These are phyloP conservation scores for Ifrita kowaldi DNA, from an alignment of 2,113 vertebrate genomes.

Conservation along the genomic window DNA sequence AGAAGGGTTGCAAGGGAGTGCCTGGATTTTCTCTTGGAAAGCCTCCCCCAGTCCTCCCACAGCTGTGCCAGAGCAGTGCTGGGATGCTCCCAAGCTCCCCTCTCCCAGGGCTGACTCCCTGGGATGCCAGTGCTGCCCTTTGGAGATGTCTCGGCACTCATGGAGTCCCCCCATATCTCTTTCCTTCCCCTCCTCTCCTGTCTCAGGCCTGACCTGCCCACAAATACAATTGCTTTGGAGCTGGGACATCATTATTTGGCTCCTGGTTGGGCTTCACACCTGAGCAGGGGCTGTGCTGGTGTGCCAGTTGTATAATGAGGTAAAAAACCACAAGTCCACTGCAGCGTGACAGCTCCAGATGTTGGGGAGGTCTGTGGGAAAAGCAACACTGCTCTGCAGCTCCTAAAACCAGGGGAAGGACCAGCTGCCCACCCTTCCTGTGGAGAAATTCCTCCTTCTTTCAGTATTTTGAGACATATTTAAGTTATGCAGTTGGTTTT, in stretches of 20 bases:
- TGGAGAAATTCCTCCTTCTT: background rate
- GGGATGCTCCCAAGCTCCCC: background rate
- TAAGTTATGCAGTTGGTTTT: background rate
- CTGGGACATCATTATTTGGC: background rate
- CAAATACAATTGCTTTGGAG: background rate
- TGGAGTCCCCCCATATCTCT: rapidly evolving
- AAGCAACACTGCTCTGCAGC: background rate
- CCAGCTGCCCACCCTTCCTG: background rate
- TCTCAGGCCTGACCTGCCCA: background rate
- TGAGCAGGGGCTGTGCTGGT: background rate
- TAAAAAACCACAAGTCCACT: background rate
- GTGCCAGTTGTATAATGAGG: background rate
- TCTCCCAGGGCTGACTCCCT: background rate
- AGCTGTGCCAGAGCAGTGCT: background rate
- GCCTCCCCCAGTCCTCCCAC: background rate
- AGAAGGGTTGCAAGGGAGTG: background rate
- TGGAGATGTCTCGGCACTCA: background rate
- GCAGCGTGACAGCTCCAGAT: background rate
- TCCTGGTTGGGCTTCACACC: background rate
- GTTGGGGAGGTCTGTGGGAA: background rate
- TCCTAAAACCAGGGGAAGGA: background rate
- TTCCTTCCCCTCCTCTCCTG: background rate
- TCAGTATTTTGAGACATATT: background rate
- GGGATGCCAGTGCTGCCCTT: background rate
- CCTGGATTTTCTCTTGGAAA: background rate